Evolutionary conservation across 2,797 vertebrate species (phyloP), one percentile per base, ranked within the genome.

Genomic region (Channa striata): DNA sequence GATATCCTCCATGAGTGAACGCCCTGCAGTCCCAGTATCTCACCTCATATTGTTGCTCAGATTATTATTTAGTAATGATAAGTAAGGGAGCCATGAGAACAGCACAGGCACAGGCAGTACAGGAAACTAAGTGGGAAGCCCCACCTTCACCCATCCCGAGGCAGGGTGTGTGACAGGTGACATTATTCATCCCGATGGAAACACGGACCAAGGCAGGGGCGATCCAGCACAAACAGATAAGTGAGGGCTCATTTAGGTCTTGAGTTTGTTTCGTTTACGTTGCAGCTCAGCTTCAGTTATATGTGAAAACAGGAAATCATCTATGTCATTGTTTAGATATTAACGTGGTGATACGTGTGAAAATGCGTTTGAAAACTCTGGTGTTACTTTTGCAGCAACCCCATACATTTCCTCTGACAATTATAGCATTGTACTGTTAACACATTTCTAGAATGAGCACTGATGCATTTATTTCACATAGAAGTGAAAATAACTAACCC

Each of bases 1-100:
- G 92, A 93, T 89, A 87, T 94, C 92, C 93, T 93, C 65, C 62
- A 81, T 83, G 82, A 92, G 83, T 92, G 70, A 91, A 87, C 83
- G 79, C 86, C 87, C 72, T 79, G 6, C 68, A 30, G 68, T 37
- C 67, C 65, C 79, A 50, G 25, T 49, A 80, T 80, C 81, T 79
- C 77, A 73, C 69, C 71, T 85, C 70, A 84, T 84, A 84, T 90
- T 91, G 84, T 90, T 92, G 58, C 68, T 70, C 20, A 43, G 77
- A 75, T 88, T 78, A 85, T 69, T 80, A 72, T 79, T 85, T 54
- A 59, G 77, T 69, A 53, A 64, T 77, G 86, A 90, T 82, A 85
- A 84, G 84, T 66, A 56, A 68, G 75, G 62, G 73, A 64, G 56
- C 66, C 53, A 5, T 70, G 66, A 67, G 70, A 78, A 62, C 59